Evolutionary conservation across 2,113 vertebrate genomes (phyloP), one percentile per base, ranked within the genome.

Genomic region (Apodemus sylvaticus): DNA sequence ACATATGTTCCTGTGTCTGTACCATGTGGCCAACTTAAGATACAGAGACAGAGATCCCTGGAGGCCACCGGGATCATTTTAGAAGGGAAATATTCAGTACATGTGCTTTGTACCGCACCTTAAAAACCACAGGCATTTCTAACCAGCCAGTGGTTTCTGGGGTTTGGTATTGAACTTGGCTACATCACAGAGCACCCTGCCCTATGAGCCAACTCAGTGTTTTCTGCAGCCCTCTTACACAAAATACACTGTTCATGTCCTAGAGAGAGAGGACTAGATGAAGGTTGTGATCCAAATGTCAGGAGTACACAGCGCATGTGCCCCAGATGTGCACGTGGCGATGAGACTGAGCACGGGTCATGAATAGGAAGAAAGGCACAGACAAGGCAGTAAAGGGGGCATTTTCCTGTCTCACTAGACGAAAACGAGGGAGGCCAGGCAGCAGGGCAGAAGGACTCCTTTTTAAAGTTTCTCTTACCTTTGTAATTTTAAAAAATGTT

Each of bases 241-340:
- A 42, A 93, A 96, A 93, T 48, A 62, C n/a, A 51, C n/a, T 74
- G 29, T 88, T 92, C 55, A 76, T 88, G 86, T 51, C 79, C 92
- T 31, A 79, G 53, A 74, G 8, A 87, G 58, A n/a, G 39, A 93
- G 48, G 73, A 22, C 3, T 45, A n/a, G 36, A 92, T 93, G n/a
- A 89, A 96, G 82, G 71, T 12, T 55, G 31, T 66, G 62, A 86
- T 20, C 19, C 64, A 95, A 51, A 71, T 53, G 82, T 45, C 71
- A 90, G 70, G 79, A 85, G 36, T 29, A 24, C 26, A 93, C 17
- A 70, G 29, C 42, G 55, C 31, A 85, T 39, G 34, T 81, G n/a
- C 71, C 8, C 45, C 78, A 94, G 95, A 92, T 48, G 60, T 82
- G 66, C 78, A 76, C n/a, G 45, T 9, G 9, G 87, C 31, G 79